Evolutionary conservation across 2,888 invertebrate genomes (phyloP).

Genomic region (Melinaea marsaeus): DNA sequence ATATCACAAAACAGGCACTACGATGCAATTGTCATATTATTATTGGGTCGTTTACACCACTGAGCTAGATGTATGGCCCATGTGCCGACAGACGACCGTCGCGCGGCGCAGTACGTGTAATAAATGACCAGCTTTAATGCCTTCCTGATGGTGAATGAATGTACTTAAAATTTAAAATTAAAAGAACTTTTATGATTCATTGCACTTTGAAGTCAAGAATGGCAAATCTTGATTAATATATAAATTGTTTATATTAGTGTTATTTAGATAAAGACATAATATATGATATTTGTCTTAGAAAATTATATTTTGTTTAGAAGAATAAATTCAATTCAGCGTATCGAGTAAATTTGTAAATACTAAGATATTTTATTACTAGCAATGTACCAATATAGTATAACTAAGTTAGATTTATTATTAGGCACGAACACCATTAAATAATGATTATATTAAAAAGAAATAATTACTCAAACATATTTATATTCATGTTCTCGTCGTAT

Average conservation of each 20-base stretch:
- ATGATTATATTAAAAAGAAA: neutral
- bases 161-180: conserved; percentile 16
- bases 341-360: too few relatives aligned
- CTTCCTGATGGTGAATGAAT: conserved; percentile 50
- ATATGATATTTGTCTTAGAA: too few relatives aligned
- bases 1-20: too few relatives aligned
- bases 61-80: conserved; percentile 71
- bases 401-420: neutral
- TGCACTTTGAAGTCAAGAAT: neutral
- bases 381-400: neutral
- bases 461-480: conserved; percentile 31
- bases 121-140: conserved; percentile 66
- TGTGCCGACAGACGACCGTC: conserved; percentile 54
- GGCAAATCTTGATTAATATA: neutral
- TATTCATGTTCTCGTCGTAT: conserved; percentile 37
- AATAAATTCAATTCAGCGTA: too few relatives aligned
- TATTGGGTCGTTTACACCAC: conserved; percentile 46
- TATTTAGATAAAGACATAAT: too few relatives aligned
- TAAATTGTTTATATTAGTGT: too few relatives aligned
- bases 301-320: too few relatives aligned
- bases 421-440: neutral
- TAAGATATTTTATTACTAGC: too few relatives aligned
- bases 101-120: conserved; percentile 60
- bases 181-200: conserved; percentile 10
- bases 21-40: conserved; percentile 64